A percentile compares a stretch with the other conserved stretches of the same genome.
phyloP scores from a whole-genome alignment of 2,797 vertebrate genomes.

The Coccyzus lansbergi region DNA sequence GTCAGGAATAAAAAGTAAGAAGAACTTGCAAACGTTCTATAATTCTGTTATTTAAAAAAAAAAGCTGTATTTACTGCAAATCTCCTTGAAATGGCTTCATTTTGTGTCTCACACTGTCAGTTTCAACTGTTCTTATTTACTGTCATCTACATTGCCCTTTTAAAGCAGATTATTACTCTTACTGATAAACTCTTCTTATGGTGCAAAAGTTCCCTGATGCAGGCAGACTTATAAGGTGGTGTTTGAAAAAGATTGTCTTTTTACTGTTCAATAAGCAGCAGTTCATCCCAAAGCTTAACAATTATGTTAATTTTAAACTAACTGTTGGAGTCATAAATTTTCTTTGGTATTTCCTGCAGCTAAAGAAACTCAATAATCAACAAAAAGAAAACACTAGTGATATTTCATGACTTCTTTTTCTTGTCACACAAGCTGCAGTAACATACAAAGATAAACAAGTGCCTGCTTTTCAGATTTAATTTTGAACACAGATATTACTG shows the following conservation, averaged over 20 bases:
- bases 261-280: conserved; percentile 17
- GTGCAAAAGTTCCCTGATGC: not conserved
- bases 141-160: conserved; percentile 15
- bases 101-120: not conserved
- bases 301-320: conserved; percentile 68
- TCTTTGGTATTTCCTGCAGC: conserved; percentile 41
- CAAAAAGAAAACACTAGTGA: conserved; percentile 68
- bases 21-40: not conserved
- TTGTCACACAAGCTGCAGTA: conserved; percentile 30
- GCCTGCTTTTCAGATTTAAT: conserved; percentile 23
- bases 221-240: conserved; percentile 24
- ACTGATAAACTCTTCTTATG: conserved; percentile 7
- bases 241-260: conserved; percentile 61
- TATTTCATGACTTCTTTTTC: conserved; percentile 61
- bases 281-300: conserved; percentile 57
- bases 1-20: not conserved
- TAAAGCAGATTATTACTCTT: conserved; percentile 33
- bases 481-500: conserved; percentile 6
- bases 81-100: not conserved
- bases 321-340: conserved; percentile 71
- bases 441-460: not conserved
- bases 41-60: not conserved
- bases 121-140: not conserved
- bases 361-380: conserved; percentile 65
- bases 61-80: not conserved